Percentiles rank a stretch among this genome's conserved stretches.
phyloP scores from a whole-genome alignment of 2,113 vertebrate species.

The Rousettus leschenaultii region DNA sequence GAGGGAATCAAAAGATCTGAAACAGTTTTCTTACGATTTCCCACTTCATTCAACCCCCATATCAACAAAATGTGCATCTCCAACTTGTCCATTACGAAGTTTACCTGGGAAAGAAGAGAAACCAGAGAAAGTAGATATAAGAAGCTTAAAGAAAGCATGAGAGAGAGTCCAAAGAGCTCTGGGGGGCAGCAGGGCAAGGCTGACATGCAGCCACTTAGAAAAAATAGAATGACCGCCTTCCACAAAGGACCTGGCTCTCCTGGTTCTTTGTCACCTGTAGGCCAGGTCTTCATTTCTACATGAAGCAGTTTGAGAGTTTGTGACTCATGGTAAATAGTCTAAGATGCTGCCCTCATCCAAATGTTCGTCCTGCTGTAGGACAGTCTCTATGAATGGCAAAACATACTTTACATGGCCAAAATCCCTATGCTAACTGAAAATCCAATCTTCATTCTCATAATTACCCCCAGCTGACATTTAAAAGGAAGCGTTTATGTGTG shows the following conservation, averaged over 20 bases:
- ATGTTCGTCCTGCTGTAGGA: neutral
- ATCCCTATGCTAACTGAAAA: neutral
- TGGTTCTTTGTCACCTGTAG: neutral
- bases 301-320: neutral
- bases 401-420: neutral
- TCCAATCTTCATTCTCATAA: neutral
- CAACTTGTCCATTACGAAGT: neutral
- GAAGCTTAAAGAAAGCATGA: neutral
- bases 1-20: neutral
- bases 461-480: neutral
- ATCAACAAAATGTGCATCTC: neutral
- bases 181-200: too few species aligned
- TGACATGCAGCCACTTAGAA: neutral
- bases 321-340: neutral
- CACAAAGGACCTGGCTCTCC: neutral
- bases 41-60: neutral
- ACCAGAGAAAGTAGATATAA: neutral
- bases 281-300: neutral
- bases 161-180: neutral
- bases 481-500: neutral
- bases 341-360: neutral
- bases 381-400: neutral
- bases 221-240: neutral
- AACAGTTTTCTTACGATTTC: neutral
- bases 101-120: neutral